Percentiles rank a stretch among this genome's conserved stretches.
Conservation (phyloP, 2,113 vertebrate species). For the Pleuronectes platessa region DNA sequence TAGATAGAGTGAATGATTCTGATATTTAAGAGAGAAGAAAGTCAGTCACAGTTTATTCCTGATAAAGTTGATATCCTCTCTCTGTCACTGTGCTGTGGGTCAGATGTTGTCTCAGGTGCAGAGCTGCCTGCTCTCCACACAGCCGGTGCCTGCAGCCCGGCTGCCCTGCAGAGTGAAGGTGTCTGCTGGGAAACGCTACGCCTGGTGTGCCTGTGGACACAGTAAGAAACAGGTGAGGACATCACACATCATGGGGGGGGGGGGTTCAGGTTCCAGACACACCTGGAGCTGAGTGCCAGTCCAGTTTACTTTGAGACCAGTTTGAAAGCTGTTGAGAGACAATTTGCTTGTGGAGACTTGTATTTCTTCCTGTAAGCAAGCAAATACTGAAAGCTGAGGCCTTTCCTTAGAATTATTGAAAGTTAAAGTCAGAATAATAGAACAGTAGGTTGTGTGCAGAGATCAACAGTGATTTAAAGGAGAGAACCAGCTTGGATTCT, state of each 20-base stretch:
- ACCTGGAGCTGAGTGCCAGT: conserved; percentile 5
- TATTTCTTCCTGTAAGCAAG: neutral
- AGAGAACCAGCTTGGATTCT: too few relatives aligned
- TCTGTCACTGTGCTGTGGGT: neutral
- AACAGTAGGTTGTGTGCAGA: too few relatives aligned
- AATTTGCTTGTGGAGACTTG: neutral
- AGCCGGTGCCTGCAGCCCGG: conserved; percentile 79
- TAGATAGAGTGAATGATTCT: too few relatives aligned
- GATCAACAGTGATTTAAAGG: too few relatives aligned
- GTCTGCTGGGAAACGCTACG: conserved; percentile 83
- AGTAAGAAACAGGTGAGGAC: conserved; percentile 87
- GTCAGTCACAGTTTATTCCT: neutral
- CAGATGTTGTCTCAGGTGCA: conserved; percentile 28
- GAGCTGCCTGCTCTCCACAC: conserved; percentile 34
- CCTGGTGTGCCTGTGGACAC: conserved; percentile 90
- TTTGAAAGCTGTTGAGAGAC: neutral
- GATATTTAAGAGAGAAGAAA: too few relatives aligned
- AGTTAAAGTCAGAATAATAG: too few relatives aligned
- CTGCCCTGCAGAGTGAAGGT: conserved; percentile 85
- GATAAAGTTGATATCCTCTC: neutral
- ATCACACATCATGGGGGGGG: neutral
- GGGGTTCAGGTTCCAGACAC: neutral
- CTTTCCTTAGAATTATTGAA: neutral
- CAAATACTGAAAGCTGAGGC: neutral
- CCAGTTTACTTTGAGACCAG: neutral